These are phyloP conservation scores for Diplodus sargus DNA, from an alignment of 2,797 vertebrate genomes.

Conservation along the genomic window DNA sequence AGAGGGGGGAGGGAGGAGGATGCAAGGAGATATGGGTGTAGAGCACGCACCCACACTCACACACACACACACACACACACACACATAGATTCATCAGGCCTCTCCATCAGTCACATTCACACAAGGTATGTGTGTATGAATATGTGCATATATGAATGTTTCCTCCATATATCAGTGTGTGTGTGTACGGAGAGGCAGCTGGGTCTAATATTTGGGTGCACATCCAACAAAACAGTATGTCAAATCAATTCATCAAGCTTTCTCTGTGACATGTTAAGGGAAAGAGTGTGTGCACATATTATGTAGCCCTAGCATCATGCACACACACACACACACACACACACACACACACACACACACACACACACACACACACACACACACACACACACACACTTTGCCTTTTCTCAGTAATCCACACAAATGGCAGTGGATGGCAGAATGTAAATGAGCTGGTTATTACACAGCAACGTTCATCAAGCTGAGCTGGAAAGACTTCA, in stretches of 20 bases:
- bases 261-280: conserved; percentile 68
- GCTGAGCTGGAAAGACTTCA: conserved; percentile 99
- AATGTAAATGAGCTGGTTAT: conserved; percentile 99
- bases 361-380: conserved; percentile 47
- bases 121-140: conserved; percentile 60
- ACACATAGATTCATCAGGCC: conserved; percentile 41
- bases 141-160: conserved; percentile 52
- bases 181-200: conserved; percentile 48
- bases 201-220: conserved; percentile 54
- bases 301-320: conserved; percentile 40
- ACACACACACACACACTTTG: conserved; percentile 55
- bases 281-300: conserved; percentile 62
- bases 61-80: too few relatives aligned
- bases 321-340: conserved; percentile 20
- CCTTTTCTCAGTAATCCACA: conserved; percentile 81
- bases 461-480: conserved; percentile 99
- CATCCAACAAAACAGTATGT: conserved; percentile 73
- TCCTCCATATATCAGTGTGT: conserved; percentile 13
- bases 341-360: conserved; percentile 26
- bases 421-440: conserved; percentile 95
- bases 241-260: conserved; percentile 78
- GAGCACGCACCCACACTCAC: conserved; percentile 26
- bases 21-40: conserved; percentile 66
- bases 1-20: conserved; percentile 20
- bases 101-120: conserved; percentile 64